phyloP scores from a whole-genome alignment of 35 echinoderm and acorn worm genomes.

The Strongylocentrotus purpuratus region DNA sequence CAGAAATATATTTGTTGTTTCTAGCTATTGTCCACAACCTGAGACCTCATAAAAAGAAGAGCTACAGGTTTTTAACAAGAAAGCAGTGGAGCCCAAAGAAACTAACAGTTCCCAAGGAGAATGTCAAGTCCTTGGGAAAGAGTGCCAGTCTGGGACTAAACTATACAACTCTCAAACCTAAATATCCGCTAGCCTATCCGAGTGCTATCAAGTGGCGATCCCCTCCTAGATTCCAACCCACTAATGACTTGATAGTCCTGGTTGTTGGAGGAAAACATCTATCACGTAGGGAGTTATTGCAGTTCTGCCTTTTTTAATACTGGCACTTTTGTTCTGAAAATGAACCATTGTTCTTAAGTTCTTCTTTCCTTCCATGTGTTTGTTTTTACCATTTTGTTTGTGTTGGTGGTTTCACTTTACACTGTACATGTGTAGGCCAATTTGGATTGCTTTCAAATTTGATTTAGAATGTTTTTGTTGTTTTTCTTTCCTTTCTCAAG shows the following conservation, averaged over 20 bases:
- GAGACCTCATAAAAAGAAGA: background rate
- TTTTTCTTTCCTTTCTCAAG: no score
- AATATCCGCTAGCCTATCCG: background rate
- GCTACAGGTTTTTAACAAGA: slow-evolving; percentile 6
- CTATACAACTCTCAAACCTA: background rate
- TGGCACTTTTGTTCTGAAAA: background rate
- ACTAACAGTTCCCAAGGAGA: background rate
- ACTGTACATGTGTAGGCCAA: background rate
- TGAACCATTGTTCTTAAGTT: background rate
- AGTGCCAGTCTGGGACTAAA: background rate
- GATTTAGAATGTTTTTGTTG: no score
- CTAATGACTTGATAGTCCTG: background rate
- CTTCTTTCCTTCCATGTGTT: background rate
- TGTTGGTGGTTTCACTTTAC: background rate
- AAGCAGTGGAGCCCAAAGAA: background rate
- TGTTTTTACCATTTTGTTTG: background rate
- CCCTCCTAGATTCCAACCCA: background rate
- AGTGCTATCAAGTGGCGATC: background rate
- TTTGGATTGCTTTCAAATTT: no score
- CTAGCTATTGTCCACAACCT: background rate
- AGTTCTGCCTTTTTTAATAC: background rate
- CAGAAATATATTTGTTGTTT: background rate
- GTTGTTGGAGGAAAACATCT: background rate
- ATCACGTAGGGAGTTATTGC: background rate
- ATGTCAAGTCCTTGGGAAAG: background rate